These are phyloP conservation scores for Mimas tiliae DNA, from an alignment of 2,888 invertebrate genomes.

Conservation along the genomic window DNA sequence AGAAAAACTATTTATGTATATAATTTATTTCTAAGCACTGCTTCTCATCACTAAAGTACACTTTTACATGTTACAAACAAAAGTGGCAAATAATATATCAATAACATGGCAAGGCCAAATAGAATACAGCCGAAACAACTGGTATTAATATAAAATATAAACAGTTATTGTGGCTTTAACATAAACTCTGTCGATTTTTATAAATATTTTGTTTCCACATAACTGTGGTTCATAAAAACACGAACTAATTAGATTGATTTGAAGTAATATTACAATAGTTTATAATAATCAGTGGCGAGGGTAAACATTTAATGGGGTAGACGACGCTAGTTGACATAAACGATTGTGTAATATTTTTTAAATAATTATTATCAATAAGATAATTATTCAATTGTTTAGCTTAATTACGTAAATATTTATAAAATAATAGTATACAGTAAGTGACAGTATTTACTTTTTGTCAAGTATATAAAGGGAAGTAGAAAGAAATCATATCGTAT, in stretches of 20 bases:
- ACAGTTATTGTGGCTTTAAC: neutral
- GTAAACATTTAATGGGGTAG: too few relatives aligned
- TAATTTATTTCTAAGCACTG: slow-evolving; percentile 80
- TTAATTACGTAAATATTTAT: too few relatives aligned
- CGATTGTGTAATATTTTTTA: too few relatives aligned
- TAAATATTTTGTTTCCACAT: neutral
- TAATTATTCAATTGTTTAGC: too few relatives aligned
- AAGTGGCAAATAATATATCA: slow-evolving; percentile 56
- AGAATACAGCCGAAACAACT: slow-evolving; percentile 35
- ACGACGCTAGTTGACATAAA: too few relatives aligned
- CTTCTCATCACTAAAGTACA: slow-evolving; percentile 70
- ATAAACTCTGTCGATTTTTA: neutral
- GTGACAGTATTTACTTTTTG: too few relatives aligned
- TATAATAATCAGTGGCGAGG: too few relatives aligned
- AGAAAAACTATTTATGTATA: slow-evolving; percentile 44
- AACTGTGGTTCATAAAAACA: neutral
- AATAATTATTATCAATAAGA: too few relatives aligned
- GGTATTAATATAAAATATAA: neutral
- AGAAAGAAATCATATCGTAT: too few relatives aligned
- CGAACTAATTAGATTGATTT: neutral
- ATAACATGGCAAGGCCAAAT: slow-evolving; percentile 75
- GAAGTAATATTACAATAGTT: neutral
- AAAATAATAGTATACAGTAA: too few relatives aligned
- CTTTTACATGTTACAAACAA: slow-evolving; percentile 62
- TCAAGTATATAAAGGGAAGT: too few relatives aligned